Conservation (phyloP, 2,888 invertebrate genomes). For the Blera fallax region DNA sequence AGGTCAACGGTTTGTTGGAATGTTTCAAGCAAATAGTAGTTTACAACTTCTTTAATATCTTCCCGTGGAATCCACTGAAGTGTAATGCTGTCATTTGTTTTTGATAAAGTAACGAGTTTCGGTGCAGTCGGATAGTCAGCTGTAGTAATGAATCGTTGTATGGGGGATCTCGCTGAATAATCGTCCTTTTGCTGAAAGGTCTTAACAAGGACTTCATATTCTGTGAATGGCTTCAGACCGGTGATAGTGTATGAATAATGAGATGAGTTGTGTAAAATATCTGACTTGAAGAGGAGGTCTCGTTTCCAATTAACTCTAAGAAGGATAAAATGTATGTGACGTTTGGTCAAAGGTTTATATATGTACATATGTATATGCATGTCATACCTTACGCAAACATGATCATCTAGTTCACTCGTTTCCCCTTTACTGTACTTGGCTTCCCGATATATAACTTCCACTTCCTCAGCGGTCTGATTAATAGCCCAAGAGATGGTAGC, state of each 20-base stretch:
- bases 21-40: constrained; percentile 79
- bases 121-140: constrained; percentile 83
- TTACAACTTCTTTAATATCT: constrained; percentile 78
- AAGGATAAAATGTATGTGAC: background rate
- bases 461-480: constrained; percentile 75
- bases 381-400: constrained; percentile 75
- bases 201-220: constrained; percentile 89
- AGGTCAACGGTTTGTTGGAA: constrained; percentile 78
- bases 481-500: constrained; percentile 77
- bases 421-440: constrained; percentile 49
- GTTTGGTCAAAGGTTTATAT: too few relatives aligned
- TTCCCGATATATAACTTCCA: constrained; percentile 77
- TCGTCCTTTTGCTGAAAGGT: constrained; percentile 83
- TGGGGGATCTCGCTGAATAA: constrained; percentile 78
- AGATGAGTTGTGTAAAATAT: constrained; percentile 73
- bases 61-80: constrained; percentile 83
- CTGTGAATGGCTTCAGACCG: constrained; percentile 85
- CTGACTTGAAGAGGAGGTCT: constrained; percentile 74
- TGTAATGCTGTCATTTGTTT: constrained; percentile 77
- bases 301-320: constrained; percentile 78
- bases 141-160: constrained; percentile 83
- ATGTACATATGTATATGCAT: background rate
- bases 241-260: constrained; percentile 78
- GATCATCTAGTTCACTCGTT: constrained; percentile 76
- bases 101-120: constrained; percentile 56